Base-by-base conservation (phyloP, 2,113 vertebrate species). In the Bolborhynchus lineola region DNA sequence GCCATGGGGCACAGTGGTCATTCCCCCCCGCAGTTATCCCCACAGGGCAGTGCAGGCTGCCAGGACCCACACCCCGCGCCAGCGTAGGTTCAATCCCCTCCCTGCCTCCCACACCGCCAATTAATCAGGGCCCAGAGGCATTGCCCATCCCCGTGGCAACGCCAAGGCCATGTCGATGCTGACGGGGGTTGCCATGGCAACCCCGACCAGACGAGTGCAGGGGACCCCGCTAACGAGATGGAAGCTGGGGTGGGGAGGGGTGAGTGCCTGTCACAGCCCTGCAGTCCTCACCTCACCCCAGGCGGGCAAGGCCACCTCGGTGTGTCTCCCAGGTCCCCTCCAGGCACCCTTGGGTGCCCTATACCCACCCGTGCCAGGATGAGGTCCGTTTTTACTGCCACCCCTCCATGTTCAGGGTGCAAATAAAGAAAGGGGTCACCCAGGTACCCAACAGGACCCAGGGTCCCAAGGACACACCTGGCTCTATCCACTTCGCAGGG, bases 161-260 rank as follows among this genome's bases (percentile, higher is more conserved):
- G 0, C 82, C 72, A 41, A 0, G 26, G 92, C 88, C 90, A 65
- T n/a, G 85, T 96, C 92, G 78, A 95, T 97, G 88, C 87, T 79
- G 94, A 95, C 4, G 37, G 74, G 71, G 50, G 96, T 97, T 96
- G 89, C 95, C 94, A 93, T 90, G 83, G 97, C 94, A 96, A 96
- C 94, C 74, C 55, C 13, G 16, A 65, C 83, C 63, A 13, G 78
- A 72, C 7, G 60, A 82, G 57, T 16, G 57, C 57, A 42, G 67
- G 81, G 79, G 92, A 90, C 92, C 42, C 75, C 21, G 59, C 53
- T 80, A 93, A 95, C 1, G n/a, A 75, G 88, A 90, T 81, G 37
- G 39, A 90, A 89, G 42, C 55, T 24, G 26, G 35, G 31, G 33
- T 1, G 11, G 55, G 29, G 64, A 13, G 41, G 14, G 12, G n/a